phyloP scores from a whole-genome alignment of 2,113 vertebrate species.

The Phylloscopus trochilus region DNA sequence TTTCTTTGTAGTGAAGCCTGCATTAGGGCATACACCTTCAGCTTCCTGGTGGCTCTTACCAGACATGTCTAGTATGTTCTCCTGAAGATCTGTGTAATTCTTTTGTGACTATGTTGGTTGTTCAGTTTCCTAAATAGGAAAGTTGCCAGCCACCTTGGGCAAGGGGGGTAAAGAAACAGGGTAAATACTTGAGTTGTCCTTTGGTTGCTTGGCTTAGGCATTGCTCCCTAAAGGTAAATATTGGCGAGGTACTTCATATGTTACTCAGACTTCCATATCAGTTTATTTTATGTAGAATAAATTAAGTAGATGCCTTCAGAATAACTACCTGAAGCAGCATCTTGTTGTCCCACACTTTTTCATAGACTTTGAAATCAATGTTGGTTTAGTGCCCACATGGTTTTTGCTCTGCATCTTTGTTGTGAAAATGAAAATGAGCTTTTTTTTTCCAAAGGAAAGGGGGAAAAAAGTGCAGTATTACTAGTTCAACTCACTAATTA shows the following conservation, averaged over 20 bases:
- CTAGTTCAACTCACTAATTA: not conserved
- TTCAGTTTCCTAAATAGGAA: not conserved
- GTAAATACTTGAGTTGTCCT: not conserved
- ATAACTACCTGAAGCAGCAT: not conserved
- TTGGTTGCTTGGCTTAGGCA: not conserved
- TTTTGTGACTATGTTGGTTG: not conserved
- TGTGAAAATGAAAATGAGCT: not conserved
- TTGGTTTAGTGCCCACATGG: fast-evolving
- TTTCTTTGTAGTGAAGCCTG: not conserved
- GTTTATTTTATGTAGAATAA: not conserved
- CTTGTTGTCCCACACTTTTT: fast-evolving
- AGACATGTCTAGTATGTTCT: not conserved
- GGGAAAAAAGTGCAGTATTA: not conserved
- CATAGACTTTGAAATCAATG: not conserved
- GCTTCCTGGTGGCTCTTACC: not conserved
- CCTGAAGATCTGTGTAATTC: fast-evolving
- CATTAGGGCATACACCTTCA: not conserved
- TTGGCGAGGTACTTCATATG: not conserved
- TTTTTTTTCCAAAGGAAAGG: not conserved
- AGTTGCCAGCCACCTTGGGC: not conserved
- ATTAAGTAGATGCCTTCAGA: not conserved
- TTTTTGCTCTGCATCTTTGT: not conserved
- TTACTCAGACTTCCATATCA: not conserved
- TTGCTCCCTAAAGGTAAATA: not conserved
- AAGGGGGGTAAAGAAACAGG: not conserved